These are phyloP conservation scores for Gymnobelideus leadbeateri DNA, from an alignment of 2,113 vertebrate species.

Conservation along the genomic window DNA sequence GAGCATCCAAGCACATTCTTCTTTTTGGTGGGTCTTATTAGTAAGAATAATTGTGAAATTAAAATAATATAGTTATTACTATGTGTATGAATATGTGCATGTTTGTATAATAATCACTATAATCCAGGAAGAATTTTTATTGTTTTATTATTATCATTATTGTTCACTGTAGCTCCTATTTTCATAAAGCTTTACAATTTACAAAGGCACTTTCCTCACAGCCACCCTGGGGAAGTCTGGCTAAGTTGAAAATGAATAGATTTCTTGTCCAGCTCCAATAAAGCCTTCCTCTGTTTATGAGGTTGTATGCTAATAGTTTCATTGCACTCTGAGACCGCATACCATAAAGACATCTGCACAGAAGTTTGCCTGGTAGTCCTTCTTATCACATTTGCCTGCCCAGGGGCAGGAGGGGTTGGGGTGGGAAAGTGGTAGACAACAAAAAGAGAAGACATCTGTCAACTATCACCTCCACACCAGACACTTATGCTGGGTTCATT, in stretches of 20 bases:
- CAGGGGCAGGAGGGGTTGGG: neutral
- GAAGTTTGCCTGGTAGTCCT: neutral
- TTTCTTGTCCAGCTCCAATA: conserved; percentile 51
- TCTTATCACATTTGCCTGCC: neutral
- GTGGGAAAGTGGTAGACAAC: no score
- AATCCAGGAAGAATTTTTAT: neutral
- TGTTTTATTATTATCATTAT: neutral
- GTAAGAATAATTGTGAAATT: neutral
- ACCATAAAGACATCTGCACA: conserved; percentile 15
- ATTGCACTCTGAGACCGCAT: neutral
- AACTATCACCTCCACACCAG: neutral
- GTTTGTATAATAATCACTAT: neutral
- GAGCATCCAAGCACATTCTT: neutral
- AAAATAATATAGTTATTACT: neutral
- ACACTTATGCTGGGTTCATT: neutral
- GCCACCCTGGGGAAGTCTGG: neutral
- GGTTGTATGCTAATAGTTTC: neutral
- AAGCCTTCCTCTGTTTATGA: conserved; percentile 61
- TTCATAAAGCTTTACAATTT: neutral
- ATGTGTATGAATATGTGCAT: no score
- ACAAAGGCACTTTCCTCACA: neutral
- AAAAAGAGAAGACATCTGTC: neutral
- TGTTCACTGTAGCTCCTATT: neutral
- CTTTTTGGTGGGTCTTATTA: neutral
- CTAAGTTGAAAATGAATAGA: conserved; percentile 55